phyloP scores from a whole-genome alignment of 2,888 invertebrate genomes.

The Slavum lentiscoides region DNA sequence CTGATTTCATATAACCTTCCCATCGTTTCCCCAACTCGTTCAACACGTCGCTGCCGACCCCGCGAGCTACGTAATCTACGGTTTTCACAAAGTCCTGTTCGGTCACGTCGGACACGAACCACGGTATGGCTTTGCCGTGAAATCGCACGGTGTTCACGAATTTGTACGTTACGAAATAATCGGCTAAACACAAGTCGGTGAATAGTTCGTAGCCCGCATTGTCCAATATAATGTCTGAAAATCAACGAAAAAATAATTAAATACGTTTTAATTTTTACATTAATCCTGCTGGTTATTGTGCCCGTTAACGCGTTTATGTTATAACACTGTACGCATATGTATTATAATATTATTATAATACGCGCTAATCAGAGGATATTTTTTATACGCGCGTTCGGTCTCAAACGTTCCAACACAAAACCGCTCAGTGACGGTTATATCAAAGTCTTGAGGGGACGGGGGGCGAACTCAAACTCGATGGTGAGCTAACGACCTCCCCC shows the following conservation, averaged over 20 bases:
- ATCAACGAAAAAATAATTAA: slow-evolving; percentile 9
- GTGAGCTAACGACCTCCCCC: too few species aligned
- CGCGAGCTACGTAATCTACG: slow-evolving; percentile 36
- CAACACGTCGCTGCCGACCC: slow-evolving; percentile 59
- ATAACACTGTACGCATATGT: too few species aligned
- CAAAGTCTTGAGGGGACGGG: too few species aligned
- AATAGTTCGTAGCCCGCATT: slow-evolving; percentile 93
- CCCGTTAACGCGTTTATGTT: too few species aligned
- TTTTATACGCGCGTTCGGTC: neutral
- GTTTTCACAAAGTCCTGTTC: slow-evolving; percentile 74
- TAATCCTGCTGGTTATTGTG: neutral
- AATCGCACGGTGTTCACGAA: slow-evolving; percentile 73
- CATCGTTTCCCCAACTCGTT: slow-evolving; percentile 66
- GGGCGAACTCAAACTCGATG: too few species aligned
- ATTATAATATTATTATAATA: neutral
- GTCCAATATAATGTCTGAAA: slow-evolving; percentile 78
- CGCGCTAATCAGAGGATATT: neutral
- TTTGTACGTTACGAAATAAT: slow-evolving; percentile 70
- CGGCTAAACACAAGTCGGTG: slow-evolving; percentile 84
- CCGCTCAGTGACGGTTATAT: too few species aligned
- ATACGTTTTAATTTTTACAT: neutral
- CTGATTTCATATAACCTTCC: slow-evolving; percentile 64
- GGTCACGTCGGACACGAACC: slow-evolving; percentile 96
- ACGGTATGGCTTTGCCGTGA: slow-evolving; percentile 86
- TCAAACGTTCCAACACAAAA: too few species aligned